These are phyloP conservation scores for Erythrocercus mccallii DNA, from an alignment of 2,113 vertebrate species.

Conservation along the genomic window DNA sequence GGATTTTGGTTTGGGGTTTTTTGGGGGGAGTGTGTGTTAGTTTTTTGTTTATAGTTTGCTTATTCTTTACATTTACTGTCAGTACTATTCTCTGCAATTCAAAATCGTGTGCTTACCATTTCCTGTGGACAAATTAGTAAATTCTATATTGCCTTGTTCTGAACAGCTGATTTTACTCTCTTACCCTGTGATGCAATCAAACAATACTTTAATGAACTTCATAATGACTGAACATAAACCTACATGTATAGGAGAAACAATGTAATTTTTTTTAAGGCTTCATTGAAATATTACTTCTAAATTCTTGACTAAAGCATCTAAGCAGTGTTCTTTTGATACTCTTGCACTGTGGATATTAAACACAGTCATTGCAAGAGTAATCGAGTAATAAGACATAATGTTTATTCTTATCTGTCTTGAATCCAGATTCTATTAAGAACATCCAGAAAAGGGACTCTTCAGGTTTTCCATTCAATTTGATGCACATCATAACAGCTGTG, in stretches of 20 bases:
- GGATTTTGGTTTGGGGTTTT: neutral
- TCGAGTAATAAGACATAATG: neutral
- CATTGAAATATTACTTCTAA: neutral
- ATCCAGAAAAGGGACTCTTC: neutral
- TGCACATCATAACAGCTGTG: neutral
- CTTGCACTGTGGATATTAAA: neutral
- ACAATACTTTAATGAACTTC: neutral
- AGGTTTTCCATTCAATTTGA: neutral
- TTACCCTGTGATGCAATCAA: neutral
- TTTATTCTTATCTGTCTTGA: neutral
- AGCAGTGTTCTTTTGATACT: neutral
- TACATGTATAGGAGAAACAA: neutral
- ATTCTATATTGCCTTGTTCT: neutral
- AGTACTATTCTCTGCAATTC: neutral
- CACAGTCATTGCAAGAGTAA: neutral
- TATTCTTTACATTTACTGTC: neutral
- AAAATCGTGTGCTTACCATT: neutral
- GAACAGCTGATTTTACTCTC: neutral
- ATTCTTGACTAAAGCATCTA: neutral
- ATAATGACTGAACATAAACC: neutral
- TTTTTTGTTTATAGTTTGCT: neutral
- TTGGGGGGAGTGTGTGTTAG: accelerated
- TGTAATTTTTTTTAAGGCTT: neutral
- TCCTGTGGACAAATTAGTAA: neutral
- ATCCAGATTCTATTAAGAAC: neutral